Base-by-base conservation (phyloP, 2,888 invertebrate genomes). In the Trissolcus japonicus region DNA sequence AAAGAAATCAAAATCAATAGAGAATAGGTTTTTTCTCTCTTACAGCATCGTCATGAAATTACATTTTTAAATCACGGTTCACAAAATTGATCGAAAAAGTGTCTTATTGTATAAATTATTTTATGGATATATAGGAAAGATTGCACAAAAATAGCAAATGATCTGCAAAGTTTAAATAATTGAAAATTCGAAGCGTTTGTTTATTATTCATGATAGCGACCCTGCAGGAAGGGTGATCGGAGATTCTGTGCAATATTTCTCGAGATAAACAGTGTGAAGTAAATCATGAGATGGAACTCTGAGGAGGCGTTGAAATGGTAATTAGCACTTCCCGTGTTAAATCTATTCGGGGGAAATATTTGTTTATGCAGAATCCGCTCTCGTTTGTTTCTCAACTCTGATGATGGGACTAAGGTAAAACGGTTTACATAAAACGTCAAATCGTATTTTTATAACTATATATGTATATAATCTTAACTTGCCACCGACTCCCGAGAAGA, bases 231-330 rank as follows among this genome's bases (percentile, higher is more conserved):
- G 67, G 62, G 59, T 53, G 68, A 59, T 68, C 53, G 56, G 53
- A 54, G 67, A 74, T 53, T 67, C 51, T 67, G 67, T 57, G 59
- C 59, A 75, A 76, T 76, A 76, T 76, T 76, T 76, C 61, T 76
- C 65, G 67, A 74, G 67, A 57, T 67, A 62, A 67, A 74, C 59
- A 59, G 68, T 46, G 60, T 69, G 43, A 76, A 71, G 69, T 76
- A 76, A 76, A 40, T 63, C 69, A 69, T 76, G 65, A 69, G 66
- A 60, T 65, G 69, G 46, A 69, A 69, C 63, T 60, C 51, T 65
- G 76, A 69, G 65, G 65, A 69, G 69, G 76, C 65, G 76, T 69
- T 76, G 76, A 76, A 76, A 76, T 76, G 65, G 69, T 76, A 76
- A 69, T 76, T 69, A 76, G 65, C 69, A 69, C 69, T 76, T 76